Base-by-base conservation (phyloP, 2,888 invertebrate species). In the Nephrotoma appendiculata region DNA sequence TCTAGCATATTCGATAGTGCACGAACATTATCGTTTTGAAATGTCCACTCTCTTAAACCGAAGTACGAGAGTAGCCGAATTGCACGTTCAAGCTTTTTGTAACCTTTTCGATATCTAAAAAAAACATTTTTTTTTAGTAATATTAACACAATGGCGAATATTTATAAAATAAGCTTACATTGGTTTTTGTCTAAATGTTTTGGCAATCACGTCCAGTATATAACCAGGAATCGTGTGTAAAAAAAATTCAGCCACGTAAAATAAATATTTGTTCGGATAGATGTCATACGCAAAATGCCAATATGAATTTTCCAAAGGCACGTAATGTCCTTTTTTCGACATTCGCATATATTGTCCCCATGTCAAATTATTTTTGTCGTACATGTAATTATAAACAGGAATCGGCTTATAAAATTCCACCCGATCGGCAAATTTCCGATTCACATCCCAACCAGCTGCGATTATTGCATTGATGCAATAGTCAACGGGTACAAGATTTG, bases 211-310 rank as follows among this genome's bases (percentile, higher is more conserved):
- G 90, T 92, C 92, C 89, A 92, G 90, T 88, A 91, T 90, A 90
- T 91, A 91, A 89, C 91, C 92, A 86, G 92, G 92, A 88, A 92
- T 90, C 89, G 90, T 90, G 90, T 92, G 92, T 88, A 91, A 90
- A 88, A 91, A 89, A 89, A 92, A 90, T 89, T 90, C 90, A 89
- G 90, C 89, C 88, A 90, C 89, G 88, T 90, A 90, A 89, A 91
- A 90, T 89, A 91, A 89, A 89, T 90, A 90, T 89, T 91, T 91
- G 90, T 90, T 91, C 88, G 90, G 90, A 89, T 91, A 90, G 90
- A 92, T 91, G 89, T 91, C 89, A 89, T 92, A 92, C 88, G 92
- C 91, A 89, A 91, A 92, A 89, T 91, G 92, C 92, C 92, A 92
- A 86, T 92, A 89, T 87, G 90, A 89, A 89, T 92, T 91, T 89